Evolutionary conservation across 1,140 invertebrate genomes (phyloP).

Genomic region (Diorhabda elongata): DNA sequence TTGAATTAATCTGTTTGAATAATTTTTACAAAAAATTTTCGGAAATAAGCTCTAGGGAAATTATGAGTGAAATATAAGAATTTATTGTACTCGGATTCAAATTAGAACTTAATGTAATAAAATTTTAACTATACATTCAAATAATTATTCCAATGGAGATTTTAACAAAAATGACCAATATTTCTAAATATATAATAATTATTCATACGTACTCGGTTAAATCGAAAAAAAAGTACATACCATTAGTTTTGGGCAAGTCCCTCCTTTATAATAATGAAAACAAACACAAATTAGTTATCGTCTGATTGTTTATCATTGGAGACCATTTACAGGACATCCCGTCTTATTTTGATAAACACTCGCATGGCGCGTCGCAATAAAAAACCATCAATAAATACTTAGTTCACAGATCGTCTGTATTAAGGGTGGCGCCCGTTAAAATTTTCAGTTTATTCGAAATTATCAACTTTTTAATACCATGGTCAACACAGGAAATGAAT

Average conservation of each 20-base stretch:
- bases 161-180: too few species aligned
- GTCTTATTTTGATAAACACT: constrained; percentile 15
- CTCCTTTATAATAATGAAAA: neutral
- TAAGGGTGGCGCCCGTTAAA: constrained; percentile 4
- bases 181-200: too few species aligned
- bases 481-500: constrained; percentile 12
- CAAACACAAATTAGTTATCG: constrained; percentile 21
- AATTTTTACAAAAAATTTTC: too few species aligned
- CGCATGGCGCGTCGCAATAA: neutral
- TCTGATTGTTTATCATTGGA: constrained; percentile 22
- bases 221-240: neutral
- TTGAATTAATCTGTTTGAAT: too few species aligned
- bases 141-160: too few species aligned
- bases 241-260: neutral
- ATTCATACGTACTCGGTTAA: too few species aligned
- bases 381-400: constrained; percentile 15
- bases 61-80: too few species aligned
- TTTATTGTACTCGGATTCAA: too few species aligned
- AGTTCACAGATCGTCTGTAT: neutral
- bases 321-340: constrained; percentile 29
- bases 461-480: neutral
- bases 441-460: neutral
- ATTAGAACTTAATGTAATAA: too few species aligned
- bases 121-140: too few species aligned
- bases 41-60: too few species aligned